These are phyloP conservation scores for Bagarius yarrelli DNA, from an alignment of 2,113 vertebrate species.

Conservation along the genomic window DNA sequence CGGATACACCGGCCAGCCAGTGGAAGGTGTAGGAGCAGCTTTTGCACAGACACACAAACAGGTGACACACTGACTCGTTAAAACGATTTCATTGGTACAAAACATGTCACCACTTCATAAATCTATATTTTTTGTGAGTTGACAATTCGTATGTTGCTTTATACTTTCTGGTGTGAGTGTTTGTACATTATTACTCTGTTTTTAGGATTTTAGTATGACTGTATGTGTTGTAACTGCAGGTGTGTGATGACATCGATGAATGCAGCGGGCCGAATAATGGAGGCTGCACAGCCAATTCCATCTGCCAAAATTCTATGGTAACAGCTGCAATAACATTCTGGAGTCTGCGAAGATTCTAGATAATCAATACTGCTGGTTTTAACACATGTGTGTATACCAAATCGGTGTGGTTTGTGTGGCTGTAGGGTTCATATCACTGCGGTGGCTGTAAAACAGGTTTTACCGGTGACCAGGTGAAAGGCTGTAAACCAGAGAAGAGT, in stretches of 20 bases:
- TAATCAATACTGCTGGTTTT: not conserved
- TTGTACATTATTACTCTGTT: not conserved
- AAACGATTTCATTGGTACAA: no score
- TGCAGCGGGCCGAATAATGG: conserved; percentile 82
- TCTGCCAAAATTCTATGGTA: conserved; percentile 92
- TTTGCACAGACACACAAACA: conserved; percentile 90
- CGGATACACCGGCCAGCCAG: conserved; percentile 77
- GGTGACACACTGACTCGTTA: conserved; percentile 62
- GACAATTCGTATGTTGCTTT: not conserved
- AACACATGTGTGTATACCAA: not conserved
- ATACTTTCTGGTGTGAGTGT: not conserved
- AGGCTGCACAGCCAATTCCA: conserved; percentile 85
- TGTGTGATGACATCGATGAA: conserved; percentile 87
- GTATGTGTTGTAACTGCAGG: conserved; percentile 54
- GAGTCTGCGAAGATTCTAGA: not conserved
- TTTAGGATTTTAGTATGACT: not conserved
- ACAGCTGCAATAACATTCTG: conserved; percentile 51
- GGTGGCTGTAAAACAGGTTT: conserved; percentile 88
- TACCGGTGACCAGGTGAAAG: conserved; percentile 83
- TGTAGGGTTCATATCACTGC: conserved; percentile 89
- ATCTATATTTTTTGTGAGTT: no score
- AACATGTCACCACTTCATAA: no score
- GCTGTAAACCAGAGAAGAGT: conserved; percentile 83
- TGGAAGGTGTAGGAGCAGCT: conserved; percentile 82
- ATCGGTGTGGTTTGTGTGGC: not conserved